Evolutionary conservation across 2,113 vertebrate genomes (phyloP).

Genomic region (Lathamus discolor): DNA sequence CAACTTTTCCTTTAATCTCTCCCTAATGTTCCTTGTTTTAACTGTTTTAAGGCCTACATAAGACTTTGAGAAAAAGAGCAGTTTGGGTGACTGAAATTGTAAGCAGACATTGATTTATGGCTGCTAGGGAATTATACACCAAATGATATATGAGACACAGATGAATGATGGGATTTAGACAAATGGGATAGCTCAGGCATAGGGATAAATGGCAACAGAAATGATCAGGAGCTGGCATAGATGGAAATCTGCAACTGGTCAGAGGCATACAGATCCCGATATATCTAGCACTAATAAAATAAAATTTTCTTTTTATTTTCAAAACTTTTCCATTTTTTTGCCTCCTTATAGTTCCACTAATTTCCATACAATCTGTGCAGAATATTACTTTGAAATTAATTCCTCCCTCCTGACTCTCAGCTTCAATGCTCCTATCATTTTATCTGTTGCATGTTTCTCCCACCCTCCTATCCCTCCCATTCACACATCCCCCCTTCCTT

Average conservation of each 20-base stretch:
- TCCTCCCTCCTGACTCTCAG: neutral
- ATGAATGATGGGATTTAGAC: neutral
- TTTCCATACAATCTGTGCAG: neutral
- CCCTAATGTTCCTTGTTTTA: neutral
- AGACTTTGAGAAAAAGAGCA: neutral
- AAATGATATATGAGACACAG: neutral
- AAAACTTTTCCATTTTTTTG: neutral
- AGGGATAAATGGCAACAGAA: neutral
- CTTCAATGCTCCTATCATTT: neutral
- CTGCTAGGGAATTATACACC: neutral
- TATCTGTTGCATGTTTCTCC: neutral
- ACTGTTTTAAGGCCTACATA: neutral
- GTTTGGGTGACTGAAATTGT: neutral
- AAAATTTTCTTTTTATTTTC: neutral
- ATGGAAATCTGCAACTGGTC: neutral
- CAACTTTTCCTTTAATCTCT: neutral
- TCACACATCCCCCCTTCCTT: neutral
- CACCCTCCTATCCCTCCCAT: neutral
- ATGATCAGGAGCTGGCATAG: neutral
- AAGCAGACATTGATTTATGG: neutral
- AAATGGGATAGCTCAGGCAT: neutral
- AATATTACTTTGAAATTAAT: neutral
- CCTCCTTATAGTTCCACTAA: neutral
- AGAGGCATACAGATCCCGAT: neutral
- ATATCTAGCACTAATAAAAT: neutral